A percentile compares a stretch with the other conserved stretches of the same genome.
These are phyloP conservation scores for Chondrosia reniformis DNA, from an alignment of 37 sponge, comb jelly and placozoan genomes.

Conservation along the genomic window DNA sequence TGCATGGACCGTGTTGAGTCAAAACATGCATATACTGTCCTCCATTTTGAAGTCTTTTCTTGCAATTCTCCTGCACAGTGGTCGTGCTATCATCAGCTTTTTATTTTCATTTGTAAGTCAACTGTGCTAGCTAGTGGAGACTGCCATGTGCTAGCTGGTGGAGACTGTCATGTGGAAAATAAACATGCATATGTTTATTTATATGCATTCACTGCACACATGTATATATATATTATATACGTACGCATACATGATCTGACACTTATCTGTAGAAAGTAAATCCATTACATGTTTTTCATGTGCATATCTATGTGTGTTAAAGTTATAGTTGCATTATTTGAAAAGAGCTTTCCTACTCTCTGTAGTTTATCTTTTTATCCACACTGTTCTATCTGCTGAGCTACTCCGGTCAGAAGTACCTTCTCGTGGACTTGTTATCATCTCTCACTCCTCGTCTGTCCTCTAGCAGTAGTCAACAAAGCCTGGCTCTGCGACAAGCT, in stretches of 20 bases:
- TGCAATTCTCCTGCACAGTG: neutral
- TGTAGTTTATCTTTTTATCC: conserved; percentile 87
- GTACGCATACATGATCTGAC: neutral
- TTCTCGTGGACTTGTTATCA: conserved; percentile 58
- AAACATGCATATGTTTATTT: no score
- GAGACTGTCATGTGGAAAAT: no score
- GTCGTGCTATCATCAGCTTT: conserved; percentile 13
- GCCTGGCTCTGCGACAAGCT: neutral
- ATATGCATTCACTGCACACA: no score
- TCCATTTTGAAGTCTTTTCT: neutral
- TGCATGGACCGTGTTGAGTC: neutral
- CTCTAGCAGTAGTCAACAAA: neutral
- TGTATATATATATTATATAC: conserved; percentile 16
- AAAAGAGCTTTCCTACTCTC: neutral
- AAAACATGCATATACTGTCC: neutral
- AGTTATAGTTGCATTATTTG: no score
- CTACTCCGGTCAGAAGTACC: conserved; percentile 72
- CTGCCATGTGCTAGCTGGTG: no score
- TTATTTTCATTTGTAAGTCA: conserved; percentile 20
- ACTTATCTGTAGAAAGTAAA: no score
- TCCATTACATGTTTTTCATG: no score
- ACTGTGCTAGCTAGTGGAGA: no score
- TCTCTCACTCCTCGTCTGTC: conserved; percentile 51
- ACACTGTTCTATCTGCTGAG: conserved; percentile 90
- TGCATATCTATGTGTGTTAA: no score